Base-by-base conservation (phyloP, 2,797 vertebrate species). In the Intellagama lesueurii region DNA sequence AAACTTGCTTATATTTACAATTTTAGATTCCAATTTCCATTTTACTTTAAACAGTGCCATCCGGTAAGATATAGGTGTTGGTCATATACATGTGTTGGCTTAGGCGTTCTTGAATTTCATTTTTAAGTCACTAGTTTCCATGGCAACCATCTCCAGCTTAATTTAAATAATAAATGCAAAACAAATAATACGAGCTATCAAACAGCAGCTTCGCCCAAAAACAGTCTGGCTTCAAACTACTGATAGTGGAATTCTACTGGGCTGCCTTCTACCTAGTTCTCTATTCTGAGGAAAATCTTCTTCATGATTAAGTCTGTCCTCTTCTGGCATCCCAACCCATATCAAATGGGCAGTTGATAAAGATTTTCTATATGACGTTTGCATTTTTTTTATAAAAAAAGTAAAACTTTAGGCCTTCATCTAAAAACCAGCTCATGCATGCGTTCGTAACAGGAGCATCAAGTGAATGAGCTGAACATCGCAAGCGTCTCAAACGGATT, bases 51-150 rank as follows among this genome's bases (percentile, higher is more conserved):
- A 70, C 32, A 22, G 35, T 9, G 24, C 56, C 69, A 52, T 56
- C n/a, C 26, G 19, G 24, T 14, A 35, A 86, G 9, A 49, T 7
- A 35, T 64, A n/a, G 24, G 24, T 1, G 35, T 60, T 22, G 7
- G 24, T 81, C 30, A 8, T 12, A 35, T 72, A 8, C 80, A 60
- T 8, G 47, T 16, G 12, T n/a, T 35, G 24, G 56, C 16, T 66
- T 52, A 35, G 69, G 19, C 56, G 16, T 22, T 66, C 68, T 35
- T 30, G 0, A 32, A 49, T 88, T 81, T 86, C n/a, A 81, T 76
- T 86, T 86, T 86, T 82, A 77, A 85, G 70, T 26, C 35, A 11
- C 17, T 86, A 40, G 88, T 90, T 90, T 86, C 88, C 88, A 69
- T 90, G 88, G 79, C 44, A 90, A 86, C 84, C 52, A 32, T 24